phyloP scores from a whole-genome alignment of 2,888 invertebrate genomes.

The Epirrita christyi region DNA sequence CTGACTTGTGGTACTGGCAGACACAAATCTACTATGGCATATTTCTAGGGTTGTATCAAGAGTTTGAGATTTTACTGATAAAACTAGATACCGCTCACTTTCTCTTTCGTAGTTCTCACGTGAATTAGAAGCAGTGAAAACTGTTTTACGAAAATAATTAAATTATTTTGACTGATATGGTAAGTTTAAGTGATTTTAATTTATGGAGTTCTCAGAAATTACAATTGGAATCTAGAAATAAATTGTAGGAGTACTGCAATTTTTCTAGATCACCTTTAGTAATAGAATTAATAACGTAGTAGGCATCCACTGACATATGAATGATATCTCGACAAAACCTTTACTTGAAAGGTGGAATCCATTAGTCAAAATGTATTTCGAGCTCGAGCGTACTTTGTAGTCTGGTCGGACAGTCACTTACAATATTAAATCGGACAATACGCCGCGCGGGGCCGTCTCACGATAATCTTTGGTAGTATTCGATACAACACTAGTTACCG shows the following conservation, averaged over 20 bases:
- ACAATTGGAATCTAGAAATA: slow-evolving; percentile 3
- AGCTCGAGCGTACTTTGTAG: slow-evolving; percentile 51
- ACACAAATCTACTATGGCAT: slow-evolving; percentile 9
- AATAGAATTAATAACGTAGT: slow-evolving; percentile 18
- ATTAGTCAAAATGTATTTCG: slow-evolving; percentile 40
- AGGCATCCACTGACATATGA: slow-evolving; percentile 24
- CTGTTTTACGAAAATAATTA: background rate
- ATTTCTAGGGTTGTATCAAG: slow-evolving; percentile 8
- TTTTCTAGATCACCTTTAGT: slow-evolving; percentile 18
- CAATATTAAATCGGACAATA: slow-evolving; percentile 75
- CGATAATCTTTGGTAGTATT: slow-evolving; percentile 72
- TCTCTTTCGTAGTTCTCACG: no score
- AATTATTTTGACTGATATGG: background rate
- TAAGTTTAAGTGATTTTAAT: background rate
- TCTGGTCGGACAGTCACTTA: slow-evolving; percentile 66
- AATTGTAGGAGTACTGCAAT: slow-evolving; percentile 17
- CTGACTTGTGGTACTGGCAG: slow-evolving; percentile 58
- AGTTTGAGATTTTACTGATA: background rate
- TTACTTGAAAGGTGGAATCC: slow-evolving; percentile 21
- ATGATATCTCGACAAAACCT: slow-evolving; percentile 24
- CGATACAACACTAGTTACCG: slow-evolving; percentile 67
- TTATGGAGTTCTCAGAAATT: background rate
- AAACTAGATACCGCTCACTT: background rate
- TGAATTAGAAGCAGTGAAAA: no score
- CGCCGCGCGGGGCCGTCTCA: slow-evolving; percentile 51